phyloP scores from a whole-genome alignment of 2,888 invertebrate species.

The Drosophila anceps region DNA sequence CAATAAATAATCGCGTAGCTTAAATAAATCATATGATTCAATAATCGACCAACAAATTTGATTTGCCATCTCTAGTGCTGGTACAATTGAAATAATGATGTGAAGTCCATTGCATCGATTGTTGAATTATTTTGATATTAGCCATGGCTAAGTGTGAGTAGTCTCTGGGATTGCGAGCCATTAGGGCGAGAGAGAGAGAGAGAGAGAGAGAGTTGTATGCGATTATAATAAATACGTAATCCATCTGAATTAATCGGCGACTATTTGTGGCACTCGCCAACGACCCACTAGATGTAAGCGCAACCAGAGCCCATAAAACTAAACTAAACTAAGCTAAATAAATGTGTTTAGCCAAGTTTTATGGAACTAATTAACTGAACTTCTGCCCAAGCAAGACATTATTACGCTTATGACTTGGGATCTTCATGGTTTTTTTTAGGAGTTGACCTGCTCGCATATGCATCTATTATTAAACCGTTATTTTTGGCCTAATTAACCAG shows the following conservation, averaged over 20 bases:
- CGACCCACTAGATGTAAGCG: too few relatives aligned
- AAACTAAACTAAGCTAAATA: neutral
- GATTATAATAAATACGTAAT: constrained; percentile 54
- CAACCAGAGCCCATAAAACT: neutral
- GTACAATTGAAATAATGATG: constrained; percentile 5
- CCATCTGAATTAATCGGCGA: constrained; percentile 10
- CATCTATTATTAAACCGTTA: constrained; percentile 8
- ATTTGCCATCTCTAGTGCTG: too few relatives aligned
- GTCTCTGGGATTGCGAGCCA: neutral
- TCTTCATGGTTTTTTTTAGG: neutral
- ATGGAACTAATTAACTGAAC: constrained; percentile 28
- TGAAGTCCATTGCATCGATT: neutral
- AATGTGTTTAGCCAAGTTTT: constrained; percentile 10
- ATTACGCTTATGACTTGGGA: constrained; percentile 7
- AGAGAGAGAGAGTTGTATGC: constrained; percentile 26
- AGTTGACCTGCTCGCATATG: neutral
- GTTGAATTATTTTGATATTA: constrained; percentile 6
- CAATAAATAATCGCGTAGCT: too few relatives aligned
- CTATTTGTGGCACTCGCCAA: constrained; percentile 8
- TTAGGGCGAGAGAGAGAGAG: neutral
- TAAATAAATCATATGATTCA: too few relatives aligned
- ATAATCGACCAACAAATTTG: too few relatives aligned
- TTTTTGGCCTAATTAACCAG: constrained; percentile 28
- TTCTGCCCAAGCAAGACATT: constrained; percentile 1
- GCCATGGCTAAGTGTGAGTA: constrained; percentile 1